Conservation (phyloP, 2,888 invertebrate species). For the Gibbula magus region DNA sequence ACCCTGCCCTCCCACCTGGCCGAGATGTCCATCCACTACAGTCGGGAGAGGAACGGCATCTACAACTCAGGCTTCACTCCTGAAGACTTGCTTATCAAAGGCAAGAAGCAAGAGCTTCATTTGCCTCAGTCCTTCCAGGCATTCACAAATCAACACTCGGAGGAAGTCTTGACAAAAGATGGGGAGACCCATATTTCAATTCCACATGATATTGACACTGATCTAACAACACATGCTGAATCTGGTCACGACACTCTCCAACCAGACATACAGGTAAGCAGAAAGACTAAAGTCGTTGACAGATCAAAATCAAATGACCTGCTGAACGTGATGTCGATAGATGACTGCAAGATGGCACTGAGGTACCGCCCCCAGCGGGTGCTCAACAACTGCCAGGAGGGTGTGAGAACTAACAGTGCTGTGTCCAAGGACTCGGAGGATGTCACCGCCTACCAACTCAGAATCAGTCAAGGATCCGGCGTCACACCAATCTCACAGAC, state of each 20-base stretch:
- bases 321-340: conserved; percentile 62
- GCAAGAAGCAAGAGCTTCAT: conserved; percentile 19
- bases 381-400: not conserved
- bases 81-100: conserved; percentile 25
- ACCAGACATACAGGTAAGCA: conserved; percentile 29
- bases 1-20: conserved; percentile 28
- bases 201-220: not conserved
- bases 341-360: conserved; percentile 60
- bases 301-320: conserved; percentile 59
- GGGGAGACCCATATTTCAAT: not conserved
- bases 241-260: conserved; percentile 14
- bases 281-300: conserved; percentile 41
- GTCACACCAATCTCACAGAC: not conserved
- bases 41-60: conserved; percentile 15
- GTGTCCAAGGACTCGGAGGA: not conserved
- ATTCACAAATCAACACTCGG: not conserved
- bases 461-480: conserved; percentile 8
- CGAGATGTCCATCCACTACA: conserved; percentile 21
- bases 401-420: not conserved
- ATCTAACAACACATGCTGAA: not conserved
- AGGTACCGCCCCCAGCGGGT: conserved; percentile 43
- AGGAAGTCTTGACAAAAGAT: not conserved
- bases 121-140: not conserved
- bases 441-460: not conserved
- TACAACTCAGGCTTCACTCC: not conserved